Evolutionary conservation across 2,797 vertebrate species (phyloP), one percentile per base, ranked within the genome.

Genomic region (Phalloptychus januarius): DNA sequence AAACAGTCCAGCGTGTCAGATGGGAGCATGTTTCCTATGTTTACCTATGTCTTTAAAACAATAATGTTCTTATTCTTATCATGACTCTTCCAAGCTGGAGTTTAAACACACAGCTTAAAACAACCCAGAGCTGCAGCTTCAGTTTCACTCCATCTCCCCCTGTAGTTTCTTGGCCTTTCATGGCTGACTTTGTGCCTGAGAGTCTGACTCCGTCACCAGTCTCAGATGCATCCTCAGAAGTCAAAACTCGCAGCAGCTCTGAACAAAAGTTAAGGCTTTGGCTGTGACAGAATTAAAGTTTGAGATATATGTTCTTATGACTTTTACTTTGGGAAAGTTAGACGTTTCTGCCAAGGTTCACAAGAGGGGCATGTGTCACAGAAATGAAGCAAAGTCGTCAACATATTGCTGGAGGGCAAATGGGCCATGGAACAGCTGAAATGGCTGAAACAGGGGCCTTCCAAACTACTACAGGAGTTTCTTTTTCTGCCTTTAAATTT

Each of bases 401-500:
- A 74, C 80, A 81, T 81, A 63, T 44, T 52, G 78, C 84, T 72
- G 72, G 76, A 67, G 36, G 67, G 58, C 84, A 90, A 94, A 94
- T 91, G 89, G 84, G 18, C 85, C 83, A 5, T 91, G 87, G 85
- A 93, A 90, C 92, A 86, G 86, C 86, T 84, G 78, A 84, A 75
- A 85, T 61, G 54, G 79, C 83, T 83, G 81, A 86, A 90, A 81
- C 83, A 85, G 75, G 75, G 28, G 56, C 40, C 69, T 81, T 63
- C 70, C 56, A 77, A 86, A 72, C 76, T 48, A 83, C 16, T 48
- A 77, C 3, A 40, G 70, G 58, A 79, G 33, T 74, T 31, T 61
- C 20, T 72, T 78, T 76, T 56, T 42, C 72, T 76, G 7, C 42
- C 38, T 61, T 16, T 75, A 7, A 23, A 70, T 74, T 74, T 72